Percentiles rank a stretch among this genome's conserved stretches.
Conservation (phyloP, 2,888 invertebrate genomes). For the Platycheirus rosarum region DNA sequence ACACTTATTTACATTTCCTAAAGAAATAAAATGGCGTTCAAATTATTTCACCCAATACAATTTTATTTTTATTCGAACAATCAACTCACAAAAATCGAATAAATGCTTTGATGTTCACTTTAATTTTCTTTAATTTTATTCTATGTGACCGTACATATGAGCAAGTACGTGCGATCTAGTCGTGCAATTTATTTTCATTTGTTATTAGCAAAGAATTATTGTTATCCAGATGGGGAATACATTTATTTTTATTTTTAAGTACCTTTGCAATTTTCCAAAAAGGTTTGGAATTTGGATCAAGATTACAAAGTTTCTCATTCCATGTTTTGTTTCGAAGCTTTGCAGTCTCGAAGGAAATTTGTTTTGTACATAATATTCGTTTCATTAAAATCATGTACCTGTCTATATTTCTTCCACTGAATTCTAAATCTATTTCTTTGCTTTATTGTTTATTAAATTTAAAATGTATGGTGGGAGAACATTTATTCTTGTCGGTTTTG, state of each 20-base stretch:
- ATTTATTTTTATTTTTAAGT: slow-evolving; percentile 7
- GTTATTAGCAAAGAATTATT: slow-evolving; percentile 6
- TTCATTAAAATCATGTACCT: slow-evolving; percentile 27
- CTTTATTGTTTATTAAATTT: slow-evolving; percentile 29
- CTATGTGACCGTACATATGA: too few relatives aligned
- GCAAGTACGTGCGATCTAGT: too few relatives aligned
- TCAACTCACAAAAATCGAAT: too few relatives aligned
- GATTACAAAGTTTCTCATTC: slow-evolving; percentile 2
- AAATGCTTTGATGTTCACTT: too few relatives aligned
- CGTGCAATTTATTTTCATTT: too few relatives aligned
- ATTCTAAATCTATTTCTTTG: slow-evolving; percentile 24
- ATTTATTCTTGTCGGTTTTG: too few relatives aligned
- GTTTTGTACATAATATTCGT: slow-evolving; percentile 10
- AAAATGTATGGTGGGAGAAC: slow-evolving; percentile 30
- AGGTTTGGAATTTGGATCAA: slow-evolving; percentile 19
- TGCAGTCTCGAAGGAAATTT: not conserved
- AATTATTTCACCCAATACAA: too few relatives aligned
- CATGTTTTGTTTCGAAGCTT: slow-evolving; percentile 1
- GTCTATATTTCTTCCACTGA: slow-evolving; percentile 28
- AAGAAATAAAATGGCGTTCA: too few relatives aligned
- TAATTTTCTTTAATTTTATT: too few relatives aligned
- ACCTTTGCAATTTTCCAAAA: slow-evolving; percentile 26
- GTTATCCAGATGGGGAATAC: slow-evolving; percentile 15
- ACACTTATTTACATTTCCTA: too few relatives aligned
- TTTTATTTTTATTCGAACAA: too few relatives aligned